Base-by-base conservation (phyloP, 2,888 invertebrate genomes). In the Magallana nippona region DNA sequence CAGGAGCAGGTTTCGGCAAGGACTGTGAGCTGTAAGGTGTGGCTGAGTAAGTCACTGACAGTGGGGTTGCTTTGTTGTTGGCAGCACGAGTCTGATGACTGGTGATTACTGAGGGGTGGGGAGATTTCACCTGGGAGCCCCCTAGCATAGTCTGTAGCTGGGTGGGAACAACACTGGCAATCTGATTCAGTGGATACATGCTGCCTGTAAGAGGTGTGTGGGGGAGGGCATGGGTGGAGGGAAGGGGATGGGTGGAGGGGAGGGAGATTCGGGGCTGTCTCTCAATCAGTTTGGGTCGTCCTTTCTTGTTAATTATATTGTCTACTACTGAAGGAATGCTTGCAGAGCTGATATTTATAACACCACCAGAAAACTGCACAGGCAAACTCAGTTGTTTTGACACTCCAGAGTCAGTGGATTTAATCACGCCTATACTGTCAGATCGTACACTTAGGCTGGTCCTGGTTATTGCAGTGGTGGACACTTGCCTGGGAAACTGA, bases 321-420 rank as follows among this genome's bases (percentile, higher is more conserved):
- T 71, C 71, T 11, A 13, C 22, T 27, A 32, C 22, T 10, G 71
- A 71, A 32, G 71, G 2, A 32, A 27, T 11, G 27, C 27, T 71
- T 71, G 10, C 63, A 27, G n/a, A 13, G 10, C 13, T 19, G 27
- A 63, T 19, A 27, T 63, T 63, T 27, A 63, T 3, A 3, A 27
- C 27, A 27, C 27, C 32, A 13, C 71, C 27, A 71, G 71, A 71
- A 71, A 71, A 71, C 71, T 71, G 71, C 15, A 22, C 3, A 11
- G 71, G 71, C 11, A 71, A 22, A 71, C 71, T 71, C 27, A 71
- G 27, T 27, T 71, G 71, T 71, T 27, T 71, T 27, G 71, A 15
- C 27, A 71, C 15, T 27, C 71, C 71, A 27, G 27, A 27, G 27
- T 71, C 71, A 22, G 71, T 15, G 22, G 71, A 71, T 27, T 27